A percentile compares a stretch with the other conserved stretches of the same genome.
Evolutionary conservation across 2,113 vertebrate species (phyloP).

Genomic region (Thryonomys swinderianus): DNA sequence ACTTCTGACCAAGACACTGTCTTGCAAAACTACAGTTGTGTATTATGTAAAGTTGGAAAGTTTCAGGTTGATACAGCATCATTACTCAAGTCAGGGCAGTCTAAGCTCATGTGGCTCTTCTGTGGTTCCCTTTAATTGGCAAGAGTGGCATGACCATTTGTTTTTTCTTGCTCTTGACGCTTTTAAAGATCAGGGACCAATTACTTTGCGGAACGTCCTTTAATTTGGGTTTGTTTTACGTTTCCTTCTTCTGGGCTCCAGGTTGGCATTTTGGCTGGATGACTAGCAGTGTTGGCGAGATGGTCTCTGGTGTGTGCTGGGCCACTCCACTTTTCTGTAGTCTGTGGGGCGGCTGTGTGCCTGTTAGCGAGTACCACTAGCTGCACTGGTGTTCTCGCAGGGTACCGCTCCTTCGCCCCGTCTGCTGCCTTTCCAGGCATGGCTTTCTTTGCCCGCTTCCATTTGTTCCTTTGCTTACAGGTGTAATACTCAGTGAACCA

Average conservation of each 20-base stretch:
- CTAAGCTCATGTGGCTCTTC: too few species aligned
- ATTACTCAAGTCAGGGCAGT: not conserved
- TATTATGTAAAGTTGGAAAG: not conserved
- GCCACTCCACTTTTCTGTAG: not conserved
- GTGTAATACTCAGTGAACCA: not conserved
- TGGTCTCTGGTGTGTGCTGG: not conserved
- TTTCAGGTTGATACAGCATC: too few species aligned
- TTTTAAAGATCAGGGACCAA: not conserved
- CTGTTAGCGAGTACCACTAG: not conserved
- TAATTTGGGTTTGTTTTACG: not conserved
- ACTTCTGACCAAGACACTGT: not conserved
- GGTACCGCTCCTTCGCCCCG: not conserved
- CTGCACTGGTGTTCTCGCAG: too few species aligned
- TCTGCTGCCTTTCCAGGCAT: fast-evolving
- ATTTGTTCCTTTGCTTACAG: not conserved
- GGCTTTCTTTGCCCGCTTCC: not conserved
- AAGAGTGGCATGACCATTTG: too few species aligned
- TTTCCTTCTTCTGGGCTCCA: too few species aligned
- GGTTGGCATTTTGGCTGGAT: too few species aligned
- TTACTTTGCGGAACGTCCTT: not conserved
- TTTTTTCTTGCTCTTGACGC: not conserved
- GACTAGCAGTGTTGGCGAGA: not conserved
- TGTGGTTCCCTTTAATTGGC: not conserved
- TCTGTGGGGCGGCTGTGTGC: not conserved
- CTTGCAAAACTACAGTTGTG: not conserved